Evolutionary conservation across 2,888 invertebrate genomes (phyloP), one percentile per base, ranked within the genome.

Genomic region (Gari tellinella): DNA sequence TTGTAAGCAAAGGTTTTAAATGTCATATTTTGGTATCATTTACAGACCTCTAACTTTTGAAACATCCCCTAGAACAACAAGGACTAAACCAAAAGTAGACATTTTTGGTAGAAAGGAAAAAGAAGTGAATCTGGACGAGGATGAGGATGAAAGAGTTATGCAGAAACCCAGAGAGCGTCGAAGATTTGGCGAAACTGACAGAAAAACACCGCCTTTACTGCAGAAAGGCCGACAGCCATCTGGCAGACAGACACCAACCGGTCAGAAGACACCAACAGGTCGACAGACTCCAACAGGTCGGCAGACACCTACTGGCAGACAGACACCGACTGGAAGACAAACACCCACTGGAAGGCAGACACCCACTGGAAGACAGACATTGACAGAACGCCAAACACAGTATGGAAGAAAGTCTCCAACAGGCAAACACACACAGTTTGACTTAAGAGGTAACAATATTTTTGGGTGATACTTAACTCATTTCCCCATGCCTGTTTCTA

Each of bases 81-180:
- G 80, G 19, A 53, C 78, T 23, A 77, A 77, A 56, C 77, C 79
- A 14, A 84, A 80, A 41, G 82, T 82, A 17, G 84, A 84, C 31
- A 78, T 84, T 43, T 84, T 84, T 72, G 81, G 82, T 3, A 72
- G 65, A 48, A 74, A 74, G 49, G 79, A 72, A 17, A 77, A 72
- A 45, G 68, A 72, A 31, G 77, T 78, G 2, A 73, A 73, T 37
- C 69, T 80, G 45, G 83, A 83, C 38, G 80, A 80, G 23, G 86
- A 85, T 19, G 81, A 82, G 12, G 72, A 75, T 37, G 72, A 75
- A 10, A 75, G 76, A 51, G 43, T 41, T 26, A 31, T 10, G 31
- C 46, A 49, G 8, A 46, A 46, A 4, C 52, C 53, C 17, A 26
- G 60, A 31, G 60, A 60, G 2, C 52, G 64, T 15, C 48, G 69